Conservation (phyloP, 2,797 vertebrate species). For the Toxotes lorentzi region DNA sequence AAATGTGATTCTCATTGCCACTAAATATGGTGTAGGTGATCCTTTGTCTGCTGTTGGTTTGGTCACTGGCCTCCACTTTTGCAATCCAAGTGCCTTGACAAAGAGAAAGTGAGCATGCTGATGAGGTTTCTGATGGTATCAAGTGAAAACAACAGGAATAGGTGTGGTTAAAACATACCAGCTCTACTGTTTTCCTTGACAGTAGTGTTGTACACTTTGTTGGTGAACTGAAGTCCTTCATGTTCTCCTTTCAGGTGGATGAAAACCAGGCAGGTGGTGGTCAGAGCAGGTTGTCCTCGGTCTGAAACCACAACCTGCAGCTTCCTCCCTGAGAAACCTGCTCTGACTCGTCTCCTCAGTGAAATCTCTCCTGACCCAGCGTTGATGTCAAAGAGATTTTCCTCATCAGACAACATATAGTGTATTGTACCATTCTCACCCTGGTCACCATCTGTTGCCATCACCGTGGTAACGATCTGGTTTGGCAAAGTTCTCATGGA, state of each 20-base stretch:
- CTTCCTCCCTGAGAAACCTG: slow-evolving; percentile 81
- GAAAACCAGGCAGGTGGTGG: slow-evolving; percentile 87
- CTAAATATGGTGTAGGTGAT: slow-evolving; percentile 89
- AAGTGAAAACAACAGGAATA: background rate
- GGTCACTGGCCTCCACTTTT: slow-evolving; percentile 87
- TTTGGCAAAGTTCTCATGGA: slow-evolving; percentile 78
- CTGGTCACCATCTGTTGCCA: slow-evolving; percentile 86
- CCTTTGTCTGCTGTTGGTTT: slow-evolving; percentile 67
- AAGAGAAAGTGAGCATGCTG: slow-evolving; percentile 17
- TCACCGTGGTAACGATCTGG: slow-evolving; percentile 81
- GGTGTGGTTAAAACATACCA: slow-evolving; percentile 78
- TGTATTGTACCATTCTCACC: slow-evolving; percentile 88
- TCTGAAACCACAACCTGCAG: slow-evolving; percentile 87
- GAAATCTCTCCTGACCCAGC: slow-evolving; percentile 86
- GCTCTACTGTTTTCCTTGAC: slow-evolving; percentile 89
- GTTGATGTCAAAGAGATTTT: slow-evolving; percentile 86
- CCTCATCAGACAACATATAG: slow-evolving; percentile 80
- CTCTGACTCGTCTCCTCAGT: slow-evolving; percentile 80
- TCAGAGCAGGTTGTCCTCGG: slow-evolving; percentile 84
- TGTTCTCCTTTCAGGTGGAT: slow-evolving; percentile 86
- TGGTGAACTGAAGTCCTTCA: slow-evolving; percentile 86
- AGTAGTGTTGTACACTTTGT: slow-evolving; percentile 82
- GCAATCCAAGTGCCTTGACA: slow-evolving; percentile 87
- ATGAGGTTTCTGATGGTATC: background rate
- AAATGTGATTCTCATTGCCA: slow-evolving; percentile 86